Evolutionary conservation across 1,140 invertebrate genomes (phyloP).

Genomic region (Muscidifurax raptorellus): DNA sequence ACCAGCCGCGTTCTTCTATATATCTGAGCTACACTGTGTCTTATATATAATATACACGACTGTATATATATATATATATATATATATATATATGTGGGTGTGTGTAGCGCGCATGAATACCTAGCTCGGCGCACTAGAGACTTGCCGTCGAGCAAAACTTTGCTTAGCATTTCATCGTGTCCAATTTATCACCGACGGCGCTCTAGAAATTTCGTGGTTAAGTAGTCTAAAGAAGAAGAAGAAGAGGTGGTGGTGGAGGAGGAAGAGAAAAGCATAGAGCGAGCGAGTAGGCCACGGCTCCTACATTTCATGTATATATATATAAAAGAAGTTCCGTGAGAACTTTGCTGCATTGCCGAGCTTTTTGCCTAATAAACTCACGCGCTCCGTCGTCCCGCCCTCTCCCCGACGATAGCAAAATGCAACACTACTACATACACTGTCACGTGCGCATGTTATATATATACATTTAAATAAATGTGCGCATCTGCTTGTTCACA

Average conservation of each 20-base stretch:
- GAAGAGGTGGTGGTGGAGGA: background rate
- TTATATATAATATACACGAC: background rate
- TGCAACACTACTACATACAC: too few relatives aligned
- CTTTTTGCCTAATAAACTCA: background rate
- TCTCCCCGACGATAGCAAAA: too few relatives aligned
- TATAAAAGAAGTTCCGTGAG: background rate
- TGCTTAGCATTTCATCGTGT: constrained; percentile 63
- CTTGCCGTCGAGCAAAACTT: constrained; percentile 58
- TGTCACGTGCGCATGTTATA: too few relatives aligned
- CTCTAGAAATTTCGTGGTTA: constrained; percentile 33
- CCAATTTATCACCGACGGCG: constrained; percentile 64
- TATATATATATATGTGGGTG: background rate
- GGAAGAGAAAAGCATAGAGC: too few relatives aligned
- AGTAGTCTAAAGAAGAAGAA: constrained; percentile 24
- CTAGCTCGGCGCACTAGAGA: background rate
- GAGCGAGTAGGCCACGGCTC: background rate
- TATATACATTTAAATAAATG: too few relatives aligned
- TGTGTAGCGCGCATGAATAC: background rate
- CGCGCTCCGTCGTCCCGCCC: background rate
- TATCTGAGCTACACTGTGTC: background rate
- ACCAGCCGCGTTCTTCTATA: too few relatives aligned
- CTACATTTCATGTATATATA: too few relatives aligned
- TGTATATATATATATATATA: background rate
- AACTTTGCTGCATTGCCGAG: background rate
- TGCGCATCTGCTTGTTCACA: constrained; percentile 37